Evolutionary conservation across 2,888 invertebrate genomes (phyloP).

Genomic region (Platycheirus rosarum): DNA sequence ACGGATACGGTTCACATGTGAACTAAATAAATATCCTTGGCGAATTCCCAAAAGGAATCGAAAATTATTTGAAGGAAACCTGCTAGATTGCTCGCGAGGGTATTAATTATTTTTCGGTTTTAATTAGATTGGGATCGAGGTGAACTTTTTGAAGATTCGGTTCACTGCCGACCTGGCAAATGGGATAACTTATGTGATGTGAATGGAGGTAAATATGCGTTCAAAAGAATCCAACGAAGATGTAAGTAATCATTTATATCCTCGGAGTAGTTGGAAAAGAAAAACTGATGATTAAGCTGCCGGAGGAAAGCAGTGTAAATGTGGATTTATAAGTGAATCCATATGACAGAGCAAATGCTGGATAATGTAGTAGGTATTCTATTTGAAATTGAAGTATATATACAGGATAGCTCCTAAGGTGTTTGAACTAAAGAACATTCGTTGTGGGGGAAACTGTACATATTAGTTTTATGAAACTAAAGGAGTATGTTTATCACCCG

Average conservation of each 20-base stretch:
- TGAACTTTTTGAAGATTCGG: constrained; percentile 65
- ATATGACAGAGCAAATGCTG: background rate
- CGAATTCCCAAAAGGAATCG: constrained; percentile 70
- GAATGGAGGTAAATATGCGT: constrained; percentile 40
- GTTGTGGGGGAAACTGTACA: too few species aligned
- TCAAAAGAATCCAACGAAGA: constrained; percentile 45
- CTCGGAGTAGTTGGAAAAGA: constrained; percentile 21
- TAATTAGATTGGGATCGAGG: constrained; percentile 69
- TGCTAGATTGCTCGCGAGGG: constrained; percentile 42
- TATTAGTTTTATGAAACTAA: too few species aligned
- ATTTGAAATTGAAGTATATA: too few species aligned
- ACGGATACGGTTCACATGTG: constrained; percentile 58
- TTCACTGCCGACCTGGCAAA: constrained; percentile 47
- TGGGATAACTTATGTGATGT: constrained; percentile 24
- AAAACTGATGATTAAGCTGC: constrained; percentile 21
- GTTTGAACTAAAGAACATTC: too few species aligned
- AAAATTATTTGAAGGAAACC: constrained; percentile 45
- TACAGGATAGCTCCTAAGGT: too few species aligned
- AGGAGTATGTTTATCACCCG: too few species aligned
- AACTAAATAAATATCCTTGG: constrained; percentile 62
- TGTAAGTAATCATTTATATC: constrained; percentile 26
- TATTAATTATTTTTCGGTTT: constrained; percentile 73
- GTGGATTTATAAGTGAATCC: background rate
- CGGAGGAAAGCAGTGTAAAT: background rate
- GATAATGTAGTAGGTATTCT: background rate